Conservation (phyloP, 1,140 invertebrate species). For the Lucilia sericata region DNA sequence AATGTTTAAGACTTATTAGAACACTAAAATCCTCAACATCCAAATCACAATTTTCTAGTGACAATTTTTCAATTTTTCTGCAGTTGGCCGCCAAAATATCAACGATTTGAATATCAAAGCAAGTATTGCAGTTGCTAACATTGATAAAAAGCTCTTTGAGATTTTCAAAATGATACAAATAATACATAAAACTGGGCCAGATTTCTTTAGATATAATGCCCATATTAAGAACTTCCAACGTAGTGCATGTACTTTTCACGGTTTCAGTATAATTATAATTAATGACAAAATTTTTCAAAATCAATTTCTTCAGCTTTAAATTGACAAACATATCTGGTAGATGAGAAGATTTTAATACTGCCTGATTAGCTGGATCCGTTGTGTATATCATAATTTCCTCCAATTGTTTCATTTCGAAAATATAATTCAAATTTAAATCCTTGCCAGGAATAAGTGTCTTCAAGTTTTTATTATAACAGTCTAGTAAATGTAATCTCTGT, state of each 20-base stretch:
- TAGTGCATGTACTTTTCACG: no score
- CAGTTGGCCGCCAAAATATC: not conserved
- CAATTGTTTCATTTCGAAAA: not conserved
- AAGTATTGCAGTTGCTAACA: conserved; percentile 1
- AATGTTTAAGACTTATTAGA: not conserved
- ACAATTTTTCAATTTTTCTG: not conserved
- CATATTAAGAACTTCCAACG: not conserved
- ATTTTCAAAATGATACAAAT: not conserved
- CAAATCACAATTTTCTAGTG: conserved; percentile 11
- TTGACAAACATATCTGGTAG: not conserved
- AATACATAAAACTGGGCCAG: not conserved
- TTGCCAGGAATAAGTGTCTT: not conserved
- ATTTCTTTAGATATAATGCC: not conserved
- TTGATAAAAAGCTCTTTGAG: conserved; percentile 13
- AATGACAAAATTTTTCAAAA: not conserved
- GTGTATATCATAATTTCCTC: not conserved
- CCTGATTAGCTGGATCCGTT: not conserved
- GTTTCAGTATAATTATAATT: not conserved
- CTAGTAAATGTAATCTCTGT: not conserved
- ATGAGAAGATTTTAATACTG: not conserved
- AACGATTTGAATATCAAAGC: not conserved
- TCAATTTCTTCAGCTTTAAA: not conserved
- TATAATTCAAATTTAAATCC: not conserved
- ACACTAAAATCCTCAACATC: not conserved
- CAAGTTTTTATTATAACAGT: not conserved